Conservation (phyloP, 2,888 invertebrate species). For the Chrysodeixis includens region DNA sequence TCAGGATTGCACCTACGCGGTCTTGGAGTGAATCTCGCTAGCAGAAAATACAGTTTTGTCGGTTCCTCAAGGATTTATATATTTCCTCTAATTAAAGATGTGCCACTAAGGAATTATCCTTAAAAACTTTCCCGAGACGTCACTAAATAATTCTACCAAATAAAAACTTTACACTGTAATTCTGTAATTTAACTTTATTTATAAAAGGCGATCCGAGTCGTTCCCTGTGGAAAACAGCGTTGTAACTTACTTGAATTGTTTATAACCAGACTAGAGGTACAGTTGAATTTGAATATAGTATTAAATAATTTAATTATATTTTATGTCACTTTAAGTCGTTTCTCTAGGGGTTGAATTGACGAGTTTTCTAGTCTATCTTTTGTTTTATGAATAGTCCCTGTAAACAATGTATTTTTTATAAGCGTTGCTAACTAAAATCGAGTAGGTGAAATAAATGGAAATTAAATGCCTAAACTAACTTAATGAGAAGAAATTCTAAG, state of each 20-base stretch:
- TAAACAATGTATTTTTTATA: too few species aligned
- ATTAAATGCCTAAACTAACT: too few species aligned
- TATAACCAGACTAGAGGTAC: conserved; percentile 7
- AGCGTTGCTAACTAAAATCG: too few species aligned
- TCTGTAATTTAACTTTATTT: conserved; percentile 47
- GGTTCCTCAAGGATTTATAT: conserved; percentile 1
- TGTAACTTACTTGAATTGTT: conserved; percentile 36
- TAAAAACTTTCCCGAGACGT: conserved; percentile 32
- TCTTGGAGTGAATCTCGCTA: too few species aligned
- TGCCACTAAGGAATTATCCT: conserved; percentile 32
- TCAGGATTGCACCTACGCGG: too few species aligned
- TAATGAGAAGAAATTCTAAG: too few species aligned
- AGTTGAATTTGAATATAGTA: not conserved
- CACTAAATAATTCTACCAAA: conserved; percentile 30
- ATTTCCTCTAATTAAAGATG: conserved; percentile 27
- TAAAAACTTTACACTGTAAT: conserved; percentile 48
- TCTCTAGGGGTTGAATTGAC: not conserved
- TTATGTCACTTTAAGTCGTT: not conserved
- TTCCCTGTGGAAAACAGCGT: conserved; percentile 6
- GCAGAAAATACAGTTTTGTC: not conserved
- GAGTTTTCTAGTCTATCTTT: not conserved
- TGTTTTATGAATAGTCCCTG: not conserved
- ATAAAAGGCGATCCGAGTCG: conserved; percentile 12
- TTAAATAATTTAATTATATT: not conserved
- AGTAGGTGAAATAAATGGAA: too few species aligned